phyloP scores from a whole-genome alignment of 2,113 vertebrate species.

The Myotis davidii region DNA sequence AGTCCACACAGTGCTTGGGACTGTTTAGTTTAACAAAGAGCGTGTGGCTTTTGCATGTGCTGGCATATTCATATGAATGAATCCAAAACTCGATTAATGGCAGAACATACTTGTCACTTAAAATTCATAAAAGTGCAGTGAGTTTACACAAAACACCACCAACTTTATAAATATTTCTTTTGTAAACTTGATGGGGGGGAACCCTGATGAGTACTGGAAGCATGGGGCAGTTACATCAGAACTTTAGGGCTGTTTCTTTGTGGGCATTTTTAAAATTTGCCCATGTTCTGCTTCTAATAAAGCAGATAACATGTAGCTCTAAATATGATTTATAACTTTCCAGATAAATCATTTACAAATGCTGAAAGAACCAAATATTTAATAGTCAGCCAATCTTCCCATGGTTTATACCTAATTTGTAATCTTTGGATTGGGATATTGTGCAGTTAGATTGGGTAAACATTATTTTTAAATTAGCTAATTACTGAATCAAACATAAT shows the following conservation, averaged over 20 bases:
- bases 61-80: constrained; percentile 57
- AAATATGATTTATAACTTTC: constrained; percentile 7
- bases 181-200: not conserved
- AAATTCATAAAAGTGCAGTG: constrained; percentile 70
- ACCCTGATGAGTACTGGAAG: not conserved
- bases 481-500: not conserved
- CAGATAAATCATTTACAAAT: not conserved
- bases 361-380: not conserved
- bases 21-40: constrained; percentile 77
- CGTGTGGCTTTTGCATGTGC: constrained; percentile 67
- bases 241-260: not conserved
- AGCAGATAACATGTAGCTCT: not conserved
- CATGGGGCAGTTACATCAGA: not conserved
- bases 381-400: not conserved
- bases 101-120: constrained; percentile 69
- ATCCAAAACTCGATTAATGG: constrained; percentile 68
- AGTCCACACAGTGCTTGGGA: constrained; percentile 71
- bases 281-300: not conserved
- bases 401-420: constrained; percentile 33
- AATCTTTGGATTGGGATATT: not conserved
- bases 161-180: constrained; percentile 61
- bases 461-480: not conserved
- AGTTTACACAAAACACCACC: constrained; percentile 64
- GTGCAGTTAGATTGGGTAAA: not conserved
- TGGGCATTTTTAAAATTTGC: not conserved